Conservation (phyloP, 2,113 vertebrate species). For the Mus pahari region DNA sequence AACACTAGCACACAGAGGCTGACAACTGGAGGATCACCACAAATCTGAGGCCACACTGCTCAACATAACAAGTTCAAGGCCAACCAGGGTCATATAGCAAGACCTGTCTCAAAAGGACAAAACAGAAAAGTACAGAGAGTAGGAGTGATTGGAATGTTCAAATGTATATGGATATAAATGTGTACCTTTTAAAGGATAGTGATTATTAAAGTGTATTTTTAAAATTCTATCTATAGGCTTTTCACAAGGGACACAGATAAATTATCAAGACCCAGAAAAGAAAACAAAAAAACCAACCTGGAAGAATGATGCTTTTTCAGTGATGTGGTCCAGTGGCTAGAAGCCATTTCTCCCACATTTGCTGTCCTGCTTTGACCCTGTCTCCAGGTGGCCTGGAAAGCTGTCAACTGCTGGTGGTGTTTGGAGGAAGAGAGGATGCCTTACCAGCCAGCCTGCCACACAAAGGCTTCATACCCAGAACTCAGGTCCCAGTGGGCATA, state of each 20-base stretch:
- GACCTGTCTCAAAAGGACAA: not conserved
- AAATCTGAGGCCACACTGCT: not conserved
- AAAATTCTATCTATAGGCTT: not conserved
- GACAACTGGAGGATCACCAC: not conserved
- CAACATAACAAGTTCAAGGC: not conserved
- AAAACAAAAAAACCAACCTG: not conserved
- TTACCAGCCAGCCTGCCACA: not conserved
- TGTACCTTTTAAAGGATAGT: not conserved
- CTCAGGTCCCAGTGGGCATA: not conserved
- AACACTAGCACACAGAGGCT: not conserved
- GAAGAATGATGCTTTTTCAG: not conserved
- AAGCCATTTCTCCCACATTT: constrained; percentile 47
- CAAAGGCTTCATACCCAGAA: not conserved
- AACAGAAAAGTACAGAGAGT: not conserved
- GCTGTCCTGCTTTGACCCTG: constrained; percentile 65
- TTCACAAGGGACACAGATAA: not conserved
- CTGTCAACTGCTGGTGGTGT: constrained; percentile 30
- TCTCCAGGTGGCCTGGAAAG: constrained; percentile 42
- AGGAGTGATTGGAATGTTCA: not conserved
- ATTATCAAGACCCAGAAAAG: not conserved
- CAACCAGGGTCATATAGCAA: not conserved
- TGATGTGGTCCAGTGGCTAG: not conserved
- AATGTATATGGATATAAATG: not conserved
- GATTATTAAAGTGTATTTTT: not conserved
- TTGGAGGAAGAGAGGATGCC: not conserved